Conservation (phyloP, 2,888 invertebrate genomes). For the Lepidocyrtinus sp. region DNA sequence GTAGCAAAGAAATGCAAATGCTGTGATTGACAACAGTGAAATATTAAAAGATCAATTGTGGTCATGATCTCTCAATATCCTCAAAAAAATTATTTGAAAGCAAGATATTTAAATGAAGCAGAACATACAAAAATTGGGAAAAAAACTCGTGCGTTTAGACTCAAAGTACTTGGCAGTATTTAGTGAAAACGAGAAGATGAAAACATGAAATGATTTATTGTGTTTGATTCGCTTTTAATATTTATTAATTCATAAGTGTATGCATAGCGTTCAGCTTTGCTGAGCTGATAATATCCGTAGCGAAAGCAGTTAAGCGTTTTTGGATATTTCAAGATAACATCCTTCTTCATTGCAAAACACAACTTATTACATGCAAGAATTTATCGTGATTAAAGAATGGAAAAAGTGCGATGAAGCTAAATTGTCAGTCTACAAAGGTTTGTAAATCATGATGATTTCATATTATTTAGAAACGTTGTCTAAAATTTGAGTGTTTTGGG, state of each 20-base stretch:
- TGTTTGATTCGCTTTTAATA: slow-evolving; percentile 9
- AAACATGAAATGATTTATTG: slow-evolving; percentile 44
- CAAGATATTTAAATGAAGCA: too few relatives aligned
- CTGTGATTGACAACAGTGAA: too few relatives aligned
- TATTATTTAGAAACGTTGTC: background rate
- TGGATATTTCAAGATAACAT: background rate
- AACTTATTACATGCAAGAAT: background rate
- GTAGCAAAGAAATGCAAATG: too few relatives aligned
- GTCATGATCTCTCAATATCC: too few relatives aligned
- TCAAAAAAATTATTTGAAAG: too few relatives aligned
- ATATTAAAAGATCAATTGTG: too few relatives aligned
- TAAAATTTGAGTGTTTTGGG: background rate
- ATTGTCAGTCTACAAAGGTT: slow-evolving; percentile 2
- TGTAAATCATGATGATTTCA: background rate
- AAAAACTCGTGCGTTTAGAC: too few relatives aligned
- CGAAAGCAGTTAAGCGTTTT: slow-evolving; percentile 35
- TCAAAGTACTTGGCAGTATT: slow-evolving; percentile 28
- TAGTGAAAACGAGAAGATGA: slow-evolving; percentile 14
- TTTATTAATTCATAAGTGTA: background rate
- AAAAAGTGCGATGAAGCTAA: slow-evolving; percentile 40
- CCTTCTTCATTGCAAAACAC: background rate
- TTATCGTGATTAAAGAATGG: background rate
- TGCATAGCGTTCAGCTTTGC: slow-evolving; percentile 24
- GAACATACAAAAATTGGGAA: too few relatives aligned
- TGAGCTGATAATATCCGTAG: slow-evolving; percentile 40